These are phyloP conservation scores for Scomber japonicus DNA, from an alignment of 2,113 vertebrate genomes.

Conservation along the genomic window DNA sequence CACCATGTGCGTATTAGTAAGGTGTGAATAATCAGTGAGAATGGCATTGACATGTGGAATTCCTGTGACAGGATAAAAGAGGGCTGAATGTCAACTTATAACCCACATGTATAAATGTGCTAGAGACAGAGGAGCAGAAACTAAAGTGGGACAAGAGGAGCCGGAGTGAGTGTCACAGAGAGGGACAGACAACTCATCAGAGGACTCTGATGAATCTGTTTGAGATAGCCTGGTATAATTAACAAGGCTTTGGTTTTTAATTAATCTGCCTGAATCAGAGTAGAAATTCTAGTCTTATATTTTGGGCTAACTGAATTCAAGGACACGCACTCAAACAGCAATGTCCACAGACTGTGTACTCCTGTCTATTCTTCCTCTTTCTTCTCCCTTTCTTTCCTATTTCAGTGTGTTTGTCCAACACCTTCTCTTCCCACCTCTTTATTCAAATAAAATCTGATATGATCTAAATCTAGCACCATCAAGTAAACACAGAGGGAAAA, in stretches of 20 bases:
- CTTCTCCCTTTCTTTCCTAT: neutral
- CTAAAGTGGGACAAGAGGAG: conserved; percentile 57
- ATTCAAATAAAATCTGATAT: conserved; percentile 30
- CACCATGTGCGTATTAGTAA: neutral
- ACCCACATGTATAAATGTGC: conserved; percentile 18
- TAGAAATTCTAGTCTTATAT: conserved; percentile 65
- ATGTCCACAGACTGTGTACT: conserved; percentile 13
- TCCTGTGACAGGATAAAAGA: conserved; percentile 13
- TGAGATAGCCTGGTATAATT: conserved; percentile 75
- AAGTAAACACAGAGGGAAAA: neutral
- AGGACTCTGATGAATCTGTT: conserved; percentile 71
- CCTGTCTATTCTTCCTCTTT: neutral
- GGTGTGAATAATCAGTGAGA: neutral
- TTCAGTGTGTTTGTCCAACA: neutral
- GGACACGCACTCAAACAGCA: conserved; percentile 35
- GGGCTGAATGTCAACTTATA: conserved; percentile 5
- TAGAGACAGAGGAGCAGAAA: conserved; percentile 14
- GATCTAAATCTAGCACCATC: conserved; percentile 28
- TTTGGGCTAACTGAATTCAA: conserved; percentile 65
- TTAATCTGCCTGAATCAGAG: conserved; percentile 71
- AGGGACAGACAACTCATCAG: conserved; percentile 54
- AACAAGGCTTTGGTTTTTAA: conserved; percentile 75
- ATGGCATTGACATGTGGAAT: neutral
- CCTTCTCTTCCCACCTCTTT: neutral
- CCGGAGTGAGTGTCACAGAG: conserved; percentile 55